Evolutionary conservation across 2,113 vertebrate species (phyloP).

Genomic region (Hiodon tergisus): DNA sequence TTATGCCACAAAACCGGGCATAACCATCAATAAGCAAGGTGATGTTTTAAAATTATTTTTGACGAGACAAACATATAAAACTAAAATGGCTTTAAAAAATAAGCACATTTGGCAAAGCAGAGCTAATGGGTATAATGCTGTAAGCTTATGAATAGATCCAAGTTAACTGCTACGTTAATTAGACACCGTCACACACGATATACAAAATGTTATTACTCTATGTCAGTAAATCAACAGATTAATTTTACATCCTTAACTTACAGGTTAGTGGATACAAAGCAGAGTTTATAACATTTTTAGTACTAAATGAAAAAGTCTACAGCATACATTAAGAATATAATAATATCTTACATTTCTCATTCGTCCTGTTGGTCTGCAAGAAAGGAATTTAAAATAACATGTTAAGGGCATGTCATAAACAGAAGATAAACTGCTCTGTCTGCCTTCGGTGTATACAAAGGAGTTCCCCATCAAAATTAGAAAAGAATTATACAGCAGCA

Average conservation of each 20-base stretch:
- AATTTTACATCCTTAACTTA: background rate
- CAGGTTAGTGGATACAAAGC: conserved; percentile 17
- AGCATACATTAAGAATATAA: conserved; percentile 6
- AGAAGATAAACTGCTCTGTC: no score
- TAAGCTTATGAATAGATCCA: conserved; percentile 34
- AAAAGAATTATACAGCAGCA: background rate
- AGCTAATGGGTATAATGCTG: conserved; percentile 56
- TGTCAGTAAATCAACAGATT: background rate
- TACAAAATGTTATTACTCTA: background rate
- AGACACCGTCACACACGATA: conserved; percentile 3
- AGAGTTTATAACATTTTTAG: conserved; percentile 1
- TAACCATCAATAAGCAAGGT: background rate
- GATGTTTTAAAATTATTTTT: conserved; percentile 30
- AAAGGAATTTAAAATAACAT: conserved; percentile 48
- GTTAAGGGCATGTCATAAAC: conserved; percentile 22
- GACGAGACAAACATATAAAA: conserved; percentile 56
- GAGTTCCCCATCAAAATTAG: background rate
- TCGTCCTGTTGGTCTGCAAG: conserved; percentile 76
- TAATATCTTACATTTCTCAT: conserved; percentile 90
- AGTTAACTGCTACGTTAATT: conserved; percentile 17
- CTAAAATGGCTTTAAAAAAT: conserved; percentile 57
- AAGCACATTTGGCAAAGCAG: conserved; percentile 55
- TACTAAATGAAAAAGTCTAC: background rate
- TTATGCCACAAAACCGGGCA: conserved; percentile 6
- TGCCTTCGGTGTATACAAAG: no score